Base-by-base conservation (phyloP, 2,113 vertebrate species). In the Bos javanicus region DNA sequence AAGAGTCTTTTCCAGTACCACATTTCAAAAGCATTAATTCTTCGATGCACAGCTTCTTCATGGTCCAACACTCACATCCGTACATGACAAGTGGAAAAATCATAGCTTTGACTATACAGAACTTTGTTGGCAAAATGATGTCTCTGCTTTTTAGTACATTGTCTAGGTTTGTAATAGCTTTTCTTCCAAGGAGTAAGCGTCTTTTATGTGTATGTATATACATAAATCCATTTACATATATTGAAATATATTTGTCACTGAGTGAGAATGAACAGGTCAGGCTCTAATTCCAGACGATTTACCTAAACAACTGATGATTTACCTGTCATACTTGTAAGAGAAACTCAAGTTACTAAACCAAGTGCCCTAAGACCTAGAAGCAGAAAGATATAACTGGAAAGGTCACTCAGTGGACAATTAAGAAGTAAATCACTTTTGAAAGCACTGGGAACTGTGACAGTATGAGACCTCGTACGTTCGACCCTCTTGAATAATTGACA, bases 291-390 rank as follows among this genome's bases (percentile, higher is more conserved):
- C 2, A 9, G 25, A 90, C 46, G 12, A 64, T 90, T 80, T 43
- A 30, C 10, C 76, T 67, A 28, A 94, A 95, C 23, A 54, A 57
- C 26, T 14, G 25, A 74, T 78, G 16, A 19, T 82, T 50, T 82
- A 46, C 56, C 87, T 90, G 84, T 39, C 81, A 50, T 90, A 39
- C 60, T 87, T 43, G 48, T 1, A 50, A 71, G n/a, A 96, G n/a
- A 92, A 87, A 87, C 92, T 83, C 59, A 78, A 71, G 90, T 96
- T 80, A 56, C 48, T 86, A 91, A 83, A 93, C 91, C 88, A 95
- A 56, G 33, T 59, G 10, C 26, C 81, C 48, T 12, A 84, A 89
- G 52, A 74, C 52, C 71, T 39, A 54, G 60, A 94, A 96, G 71
- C n/a, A 91, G 56, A 57, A 91, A 95, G 52, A 74, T 28, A 52